A percentile compares a stretch with the other conserved stretches of the same genome.
phyloP scores from a whole-genome alignment of 2,888 invertebrate genomes.

The Beris morrisii region DNA sequence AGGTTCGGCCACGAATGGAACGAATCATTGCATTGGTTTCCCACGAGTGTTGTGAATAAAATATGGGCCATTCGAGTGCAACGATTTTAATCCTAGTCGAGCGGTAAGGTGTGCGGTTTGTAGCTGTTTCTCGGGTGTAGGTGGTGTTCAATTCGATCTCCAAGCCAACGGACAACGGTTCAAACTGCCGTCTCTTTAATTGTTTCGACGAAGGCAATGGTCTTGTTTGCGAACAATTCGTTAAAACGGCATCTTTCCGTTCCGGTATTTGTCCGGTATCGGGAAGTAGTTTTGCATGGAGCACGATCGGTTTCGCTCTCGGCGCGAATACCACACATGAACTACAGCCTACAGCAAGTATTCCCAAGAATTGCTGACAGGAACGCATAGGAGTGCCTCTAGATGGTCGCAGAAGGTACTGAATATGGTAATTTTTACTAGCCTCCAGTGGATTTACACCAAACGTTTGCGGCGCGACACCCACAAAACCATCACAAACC shows the following conservation, averaged over 20 bases:
- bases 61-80: conserved; percentile 84
- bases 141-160: conserved; percentile 84
- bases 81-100: conserved; percentile 72
- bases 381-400: conserved; percentile 67
- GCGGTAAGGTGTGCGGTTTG: conserved; percentile 64
- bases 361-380: conserved; percentile 80
- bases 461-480: too few relatives aligned
- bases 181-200: conserved; percentile 65
- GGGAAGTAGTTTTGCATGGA: conserved; percentile 60
- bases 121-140: conserved; percentile 70
- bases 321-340: conserved; percentile 75
- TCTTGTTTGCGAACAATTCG: conserved; percentile 68
- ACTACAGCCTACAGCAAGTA: conserved; percentile 90
- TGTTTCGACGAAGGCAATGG: too few relatives aligned
- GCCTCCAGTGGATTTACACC: conserved; percentile 43
- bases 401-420: conserved; percentile 83
- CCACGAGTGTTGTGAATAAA: conserved; percentile 77
- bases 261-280: conserved; percentile 71
- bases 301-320: conserved; percentile 73
- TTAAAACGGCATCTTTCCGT: conserved; percentile 67
- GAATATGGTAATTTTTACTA: too few relatives aligned
- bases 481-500: too few relatives aligned
- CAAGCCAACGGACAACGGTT: conserved; percentile 72
- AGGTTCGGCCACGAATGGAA: conserved; percentile 74
- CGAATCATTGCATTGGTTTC: conserved; percentile 89